Conservation (phyloP, 2,113 vertebrate species). For the Oryzias woworae region DNA sequence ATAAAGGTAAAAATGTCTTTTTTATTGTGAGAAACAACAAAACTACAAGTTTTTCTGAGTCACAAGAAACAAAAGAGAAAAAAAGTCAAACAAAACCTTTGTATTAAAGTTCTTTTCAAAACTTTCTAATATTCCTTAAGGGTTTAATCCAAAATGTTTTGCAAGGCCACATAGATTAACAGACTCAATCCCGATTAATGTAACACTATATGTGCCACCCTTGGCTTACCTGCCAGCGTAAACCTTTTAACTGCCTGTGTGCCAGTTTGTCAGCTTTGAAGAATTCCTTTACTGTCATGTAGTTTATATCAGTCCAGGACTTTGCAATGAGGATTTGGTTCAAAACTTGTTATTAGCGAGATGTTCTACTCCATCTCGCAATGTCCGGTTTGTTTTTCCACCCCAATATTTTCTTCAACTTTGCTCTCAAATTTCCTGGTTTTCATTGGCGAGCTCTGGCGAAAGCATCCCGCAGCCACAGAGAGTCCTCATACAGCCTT, state of each 20-base stretch:
- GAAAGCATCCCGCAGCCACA: conserved; percentile 92
- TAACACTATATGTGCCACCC: conserved; percentile 34
- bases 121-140: background rate
- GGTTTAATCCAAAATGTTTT: conserved; percentile 27
- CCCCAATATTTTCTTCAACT: background rate
- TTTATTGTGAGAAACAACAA: conserved; percentile 4
- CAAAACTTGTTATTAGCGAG: background rate
- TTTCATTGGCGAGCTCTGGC: conserved; percentile 82
- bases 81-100: conserved; percentile 10
- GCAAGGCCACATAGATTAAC: conserved; percentile 62
- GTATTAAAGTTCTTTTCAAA: background rate
- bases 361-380: background rate
- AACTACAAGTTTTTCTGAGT: background rate
- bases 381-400: background rate
- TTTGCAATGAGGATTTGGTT: background rate
- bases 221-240: conserved; percentile 29
- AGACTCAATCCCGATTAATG: conserved; percentile 54
- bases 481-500: conserved; percentile 89
- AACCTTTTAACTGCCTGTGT: conserved; percentile 35
- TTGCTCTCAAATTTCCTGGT: background rate
- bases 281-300: conserved; percentile 2
- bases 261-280: conserved; percentile 6
- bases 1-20: conserved; percentile 19
- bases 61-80: conserved; percentile 3
- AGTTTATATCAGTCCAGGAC: background rate